Evolutionary conservation across 2,888 invertebrate species (phyloP).

Genomic region (Danaus chrysippus): DNA sequence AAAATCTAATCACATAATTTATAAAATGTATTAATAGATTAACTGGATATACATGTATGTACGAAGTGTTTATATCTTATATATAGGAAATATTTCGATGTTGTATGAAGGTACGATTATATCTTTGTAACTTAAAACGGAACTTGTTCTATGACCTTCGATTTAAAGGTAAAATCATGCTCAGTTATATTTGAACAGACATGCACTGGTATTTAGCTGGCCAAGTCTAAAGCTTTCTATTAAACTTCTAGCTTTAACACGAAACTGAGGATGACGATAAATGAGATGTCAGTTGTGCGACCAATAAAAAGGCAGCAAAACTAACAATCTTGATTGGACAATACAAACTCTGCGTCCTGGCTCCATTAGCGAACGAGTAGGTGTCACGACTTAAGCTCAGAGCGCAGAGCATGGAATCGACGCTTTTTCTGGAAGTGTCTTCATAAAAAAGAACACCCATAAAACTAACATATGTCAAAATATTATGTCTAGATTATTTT

Average conservation of each 20-base stretch:
- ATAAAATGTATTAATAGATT: too few species aligned
- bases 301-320: slow-evolving; percentile 57
- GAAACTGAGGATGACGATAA: slow-evolving; percentile 35
- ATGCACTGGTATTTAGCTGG: slow-evolving; percentile 6
- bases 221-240: neutral
- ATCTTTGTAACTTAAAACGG: neutral
- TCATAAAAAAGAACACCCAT: neutral
- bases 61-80: too few species aligned
- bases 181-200: slow-evolving; percentile 7
- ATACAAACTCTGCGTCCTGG: slow-evolving; percentile 57
- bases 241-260: slow-evolving; percentile 15
- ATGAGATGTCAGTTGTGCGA: slow-evolving; percentile 46
- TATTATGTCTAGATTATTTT: too few species aligned
- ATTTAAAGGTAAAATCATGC: neutral
- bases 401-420: slow-evolving; percentile 5
- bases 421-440: neutral
- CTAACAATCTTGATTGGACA: slow-evolving; percentile 68
- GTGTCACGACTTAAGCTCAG: slow-evolving; percentile 67
- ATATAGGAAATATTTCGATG: too few species aligned
- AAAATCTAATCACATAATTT: too few species aligned
- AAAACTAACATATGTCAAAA: too few species aligned
- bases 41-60: too few species aligned
- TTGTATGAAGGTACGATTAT: neutral
- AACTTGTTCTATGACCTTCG: neutral
- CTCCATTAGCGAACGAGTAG: slow-evolving; percentile 74